A percentile compares a stretch with the other conserved stretches of the same genome.
Evolutionary conservation across 2,888 invertebrate species (phyloP).

Genomic region (Ceratothoa steindachneri): DNA sequence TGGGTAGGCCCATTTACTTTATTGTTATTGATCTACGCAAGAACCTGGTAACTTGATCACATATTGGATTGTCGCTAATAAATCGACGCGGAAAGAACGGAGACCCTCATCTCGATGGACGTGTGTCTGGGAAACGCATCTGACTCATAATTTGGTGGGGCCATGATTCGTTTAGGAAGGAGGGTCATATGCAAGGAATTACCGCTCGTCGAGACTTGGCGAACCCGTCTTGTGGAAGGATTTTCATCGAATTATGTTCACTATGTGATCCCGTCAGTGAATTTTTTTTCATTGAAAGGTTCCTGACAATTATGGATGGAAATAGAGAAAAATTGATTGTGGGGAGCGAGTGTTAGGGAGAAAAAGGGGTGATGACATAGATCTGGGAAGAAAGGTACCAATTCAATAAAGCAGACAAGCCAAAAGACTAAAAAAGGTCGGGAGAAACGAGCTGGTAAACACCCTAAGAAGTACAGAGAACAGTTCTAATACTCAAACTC

Average conservation of each 20-base stretch:
- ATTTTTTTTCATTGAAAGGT: neutral
- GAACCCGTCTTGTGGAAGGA: neutral
- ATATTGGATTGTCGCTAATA: neutral
- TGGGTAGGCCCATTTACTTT: no score
- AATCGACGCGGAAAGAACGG: neutral
- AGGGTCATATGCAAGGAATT: constrained; percentile 3
- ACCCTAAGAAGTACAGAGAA: no score
- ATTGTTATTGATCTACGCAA: constrained; percentile 11
- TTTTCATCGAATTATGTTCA: constrained; percentile 2
- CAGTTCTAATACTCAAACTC: no score
- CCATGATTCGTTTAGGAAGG: neutral
- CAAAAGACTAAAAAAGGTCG: neutral
- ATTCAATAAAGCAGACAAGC: neutral
- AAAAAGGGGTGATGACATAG: neutral
- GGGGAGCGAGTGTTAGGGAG: neutral
- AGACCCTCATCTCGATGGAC: neutral
- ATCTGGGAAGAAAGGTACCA: neutral
- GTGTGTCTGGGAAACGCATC: neutral
- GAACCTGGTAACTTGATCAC: no score
- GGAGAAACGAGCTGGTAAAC: no score
- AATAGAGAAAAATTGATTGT: neutral
- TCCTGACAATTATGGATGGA: neutral
- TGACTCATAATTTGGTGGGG: neutral
- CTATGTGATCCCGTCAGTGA: neutral
- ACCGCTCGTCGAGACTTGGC: neutral